Base-by-base conservation (phyloP, 1,140 invertebrate genomes). In the Drosophila tropicalis region DNA sequence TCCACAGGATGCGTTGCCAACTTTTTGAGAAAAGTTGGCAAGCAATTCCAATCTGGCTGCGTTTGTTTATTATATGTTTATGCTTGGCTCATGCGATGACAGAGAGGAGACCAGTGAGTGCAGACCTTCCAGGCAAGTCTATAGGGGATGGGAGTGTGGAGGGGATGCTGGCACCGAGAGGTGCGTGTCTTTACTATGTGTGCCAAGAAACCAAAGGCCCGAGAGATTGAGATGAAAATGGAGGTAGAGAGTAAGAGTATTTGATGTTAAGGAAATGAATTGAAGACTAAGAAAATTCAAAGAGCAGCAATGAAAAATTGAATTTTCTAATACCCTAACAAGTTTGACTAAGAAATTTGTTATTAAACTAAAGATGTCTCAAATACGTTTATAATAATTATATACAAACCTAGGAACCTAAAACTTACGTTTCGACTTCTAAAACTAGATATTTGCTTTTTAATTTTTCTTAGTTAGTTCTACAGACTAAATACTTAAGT, bases 1-100 rank as follows among this genome's bases (percentile, higher is more conserved):
- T 71, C 71, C 79, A 73, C 81, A 89, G 85, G 85, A 89, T 90
- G 85, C 85, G 81, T 81, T 81, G 79, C 79, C 79, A 81, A 81
- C 58, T 72, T 66, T 29, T 87, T n/a, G 36, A 22, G 44, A 77
- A 76, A 77, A 70, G 57, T 89, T 87, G 84, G 82, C 82, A 85
- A 72, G 56, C 62, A 70, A 76, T 67, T 55, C 62, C 63, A 68
- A 62, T 65, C 47, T 68, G 62, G 64, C 72, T 58, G 54, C 66
- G 67, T 67, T 56, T 72, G 71, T 70, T 71, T 86, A 78, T 69
- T 77, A 77, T 82, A 83, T 86, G 79, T 86, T 86, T 87, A 87
- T 86, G 79, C 76, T 76, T 78, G 39, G 40, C 39, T 25, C 40
- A 34, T 51, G 44, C 34, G 44, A 3, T 51, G 44, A 22, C 44